Base-by-base conservation (phyloP, 1,140 invertebrate genomes). In the Meteorus sp. region DNA sequence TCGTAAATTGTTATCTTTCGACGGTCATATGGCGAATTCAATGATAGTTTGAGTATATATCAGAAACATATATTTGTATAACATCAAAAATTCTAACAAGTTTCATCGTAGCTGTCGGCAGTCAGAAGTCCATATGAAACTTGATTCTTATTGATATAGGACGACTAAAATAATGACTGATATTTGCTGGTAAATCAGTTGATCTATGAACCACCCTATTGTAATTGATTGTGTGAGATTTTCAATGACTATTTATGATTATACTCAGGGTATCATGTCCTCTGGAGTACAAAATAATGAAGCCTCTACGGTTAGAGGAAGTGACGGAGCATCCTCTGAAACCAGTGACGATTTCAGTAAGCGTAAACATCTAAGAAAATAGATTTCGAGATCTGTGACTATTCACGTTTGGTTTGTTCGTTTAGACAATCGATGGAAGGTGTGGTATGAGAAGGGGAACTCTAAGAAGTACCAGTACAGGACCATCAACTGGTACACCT, bases 301-400 rank as follows among this genome's bases (percentile, higher is more conserved):
- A 62, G 45, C 29, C 15, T 37, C 65, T 33, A 17, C 20, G 11
- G 35, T 55, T 43, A 17, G 73, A 76, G 61, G 71, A 74, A 60
- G 71, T 81, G 7, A 61, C 62, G 11, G 78, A 79, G 47, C 83
- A 85, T 74, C 84, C 84, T 13, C 65, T 88, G 8, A 87, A 85
- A 74, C 79, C 80, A 48, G 72, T 83, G 7, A 78, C 73, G 22
- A 59, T 76, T 19, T 73, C 67, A 25, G 82, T 82, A 76, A 74
- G 62, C 59, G 27, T 25, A 13, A 37, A 47, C n/a, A 29, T 5
- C 0, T 13, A 2, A 15, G 11, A 9, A 35, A 50, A 57, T 37
- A 43, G 22, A n/a, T n/a, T n/a, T 29, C n/a, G 31, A n/a, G 27
- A 23, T 9, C 17, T 23, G 35, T 17, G 19, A 59, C 4, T 11